A percentile compares a stretch with the other conserved stretches of the same genome.
Conservation (phyloP, 2,888 invertebrate genomes). For the Tanypteryx hageni region DNA sequence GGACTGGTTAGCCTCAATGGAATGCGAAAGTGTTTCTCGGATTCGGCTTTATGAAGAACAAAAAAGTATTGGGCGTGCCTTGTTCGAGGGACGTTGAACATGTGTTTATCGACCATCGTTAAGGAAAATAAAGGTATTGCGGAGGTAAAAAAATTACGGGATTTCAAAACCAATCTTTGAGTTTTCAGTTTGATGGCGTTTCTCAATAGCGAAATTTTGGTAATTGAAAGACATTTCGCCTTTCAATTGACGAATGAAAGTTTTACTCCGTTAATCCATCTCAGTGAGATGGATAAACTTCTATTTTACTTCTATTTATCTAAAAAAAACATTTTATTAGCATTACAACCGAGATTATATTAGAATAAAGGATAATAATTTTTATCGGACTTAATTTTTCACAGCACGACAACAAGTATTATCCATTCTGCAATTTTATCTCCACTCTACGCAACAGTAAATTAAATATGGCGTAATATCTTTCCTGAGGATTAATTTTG, state of each 20-base stretch:
- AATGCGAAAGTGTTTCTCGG: conserved; percentile 48
- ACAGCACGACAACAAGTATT: too few relatives aligned
- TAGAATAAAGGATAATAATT: too few relatives aligned
- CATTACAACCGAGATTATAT: too few relatives aligned
- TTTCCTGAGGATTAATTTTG: too few relatives aligned
- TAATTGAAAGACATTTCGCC: background rate
- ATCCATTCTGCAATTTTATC: too few relatives aligned
- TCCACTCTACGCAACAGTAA: too few relatives aligned
- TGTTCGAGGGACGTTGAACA: background rate
- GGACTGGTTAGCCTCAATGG: conserved; percentile 20
- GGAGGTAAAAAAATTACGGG: background rate
- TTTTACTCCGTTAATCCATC: background rate
- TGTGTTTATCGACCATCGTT: conserved; percentile 4
- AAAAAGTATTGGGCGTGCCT: conserved; percentile 36
- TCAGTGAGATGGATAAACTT: background rate
- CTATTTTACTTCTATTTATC: too few relatives aligned
- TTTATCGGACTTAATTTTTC: too few relatives aligned
- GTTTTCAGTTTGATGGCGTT: background rate
- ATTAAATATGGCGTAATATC: too few relatives aligned
- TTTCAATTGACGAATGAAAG: background rate
- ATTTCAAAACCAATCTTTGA: background rate
- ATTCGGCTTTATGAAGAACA: background rate
- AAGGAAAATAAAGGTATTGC: conserved; percentile 10
- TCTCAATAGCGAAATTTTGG: background rate
- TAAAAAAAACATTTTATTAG: too few relatives aligned